Evolutionary conservation across 1,140 invertebrate genomes (phyloP).

Genomic region (Spodoptera litura): DNA sequence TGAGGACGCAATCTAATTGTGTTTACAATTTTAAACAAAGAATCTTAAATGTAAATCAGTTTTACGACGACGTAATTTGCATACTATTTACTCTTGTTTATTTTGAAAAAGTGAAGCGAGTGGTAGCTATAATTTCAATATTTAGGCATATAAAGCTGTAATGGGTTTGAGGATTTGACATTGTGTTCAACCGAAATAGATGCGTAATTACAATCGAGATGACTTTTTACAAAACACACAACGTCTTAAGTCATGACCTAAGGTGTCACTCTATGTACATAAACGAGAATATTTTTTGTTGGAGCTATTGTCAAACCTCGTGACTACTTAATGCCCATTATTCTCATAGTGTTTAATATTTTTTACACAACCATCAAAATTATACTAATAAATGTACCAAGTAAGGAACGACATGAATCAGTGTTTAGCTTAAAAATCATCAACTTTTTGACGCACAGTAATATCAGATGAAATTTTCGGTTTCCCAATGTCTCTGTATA

Average conservation of each 20-base stretch:
- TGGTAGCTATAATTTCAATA: background rate
- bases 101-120: background rate
- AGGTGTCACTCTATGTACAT: background rate
- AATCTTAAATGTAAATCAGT: conserved; percentile 10
- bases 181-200: conserved; percentile 7
- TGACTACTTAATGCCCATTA: background rate
- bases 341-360: too few relatives aligned
- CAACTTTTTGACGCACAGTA: too few relatives aligned
- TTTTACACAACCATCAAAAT: too few relatives aligned
- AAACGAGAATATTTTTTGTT: conserved; percentile 5
- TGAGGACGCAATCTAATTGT: conserved; percentile 9
- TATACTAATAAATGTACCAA: too few relatives aligned
- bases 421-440: too few relatives aligned
- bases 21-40: background rate
- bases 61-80: conserved; percentile 25
- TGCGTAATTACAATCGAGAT: background rate
- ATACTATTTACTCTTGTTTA: conserved; percentile 21
- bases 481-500: too few relatives aligned
- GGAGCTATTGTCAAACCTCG: conserved; percentile 8
- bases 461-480: too few relatives aligned
- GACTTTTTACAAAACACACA: conserved; percentile 6
- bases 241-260: conserved; percentile 10
- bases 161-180: background rate
- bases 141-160: background rate
- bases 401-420: too few relatives aligned